These are phyloP conservation scores for Progne subis DNA, from an alignment of 2,113 vertebrate genomes.

Conservation along the genomic window DNA sequence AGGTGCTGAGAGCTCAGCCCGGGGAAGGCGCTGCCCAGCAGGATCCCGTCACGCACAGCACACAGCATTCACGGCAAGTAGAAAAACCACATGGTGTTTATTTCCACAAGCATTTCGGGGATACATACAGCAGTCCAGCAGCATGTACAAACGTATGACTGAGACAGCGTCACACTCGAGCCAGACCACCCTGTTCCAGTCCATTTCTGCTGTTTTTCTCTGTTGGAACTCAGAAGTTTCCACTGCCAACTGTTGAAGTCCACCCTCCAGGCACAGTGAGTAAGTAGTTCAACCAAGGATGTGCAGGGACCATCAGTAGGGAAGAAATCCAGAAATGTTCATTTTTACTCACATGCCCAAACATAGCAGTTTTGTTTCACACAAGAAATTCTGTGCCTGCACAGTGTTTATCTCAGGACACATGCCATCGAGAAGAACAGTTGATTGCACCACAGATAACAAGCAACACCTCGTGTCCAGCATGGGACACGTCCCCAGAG, in stretches of 20 bases:
- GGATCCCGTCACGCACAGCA: slow-evolving; percentile 20
- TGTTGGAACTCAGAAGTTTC: neutral
- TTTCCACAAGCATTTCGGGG: slow-evolving; percentile 24
- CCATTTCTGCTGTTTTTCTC: slow-evolving; percentile 26
- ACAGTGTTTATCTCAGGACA: slow-evolving; percentile 37
- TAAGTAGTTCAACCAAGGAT: slow-evolving; percentile 41
- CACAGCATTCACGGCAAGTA: slow-evolving; percentile 26
- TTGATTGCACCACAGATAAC: slow-evolving; percentile 59
- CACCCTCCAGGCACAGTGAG: slow-evolving; percentile 23
- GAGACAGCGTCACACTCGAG: slow-evolving; percentile 15
- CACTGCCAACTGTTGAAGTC: slow-evolving; percentile 27
- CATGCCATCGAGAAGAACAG: slow-evolving; percentile 49
- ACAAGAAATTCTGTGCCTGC: slow-evolving; percentile 28
- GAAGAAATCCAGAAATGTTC: slow-evolving; percentile 59
- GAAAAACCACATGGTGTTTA: neutral
- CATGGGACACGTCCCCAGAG: slow-evolving; percentile 2
- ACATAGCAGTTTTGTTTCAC: slow-evolving; percentile 33
- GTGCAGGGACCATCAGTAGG: slow-evolving; percentile 67
- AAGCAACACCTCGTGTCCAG: slow-evolving; percentile 52
- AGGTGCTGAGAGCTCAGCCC: neutral
- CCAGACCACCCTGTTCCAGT: slow-evolving; percentile 54
- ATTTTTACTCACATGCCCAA: slow-evolving; percentile 5
- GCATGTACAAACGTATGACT: neutral
- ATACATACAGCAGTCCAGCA: slow-evolving; percentile 45
- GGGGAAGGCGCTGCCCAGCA: slow-evolving; percentile 52